Evolutionary conservation across 2,797 vertebrate genomes (phyloP).

Genomic region (Pipistrellus pygmaeus): DNA sequence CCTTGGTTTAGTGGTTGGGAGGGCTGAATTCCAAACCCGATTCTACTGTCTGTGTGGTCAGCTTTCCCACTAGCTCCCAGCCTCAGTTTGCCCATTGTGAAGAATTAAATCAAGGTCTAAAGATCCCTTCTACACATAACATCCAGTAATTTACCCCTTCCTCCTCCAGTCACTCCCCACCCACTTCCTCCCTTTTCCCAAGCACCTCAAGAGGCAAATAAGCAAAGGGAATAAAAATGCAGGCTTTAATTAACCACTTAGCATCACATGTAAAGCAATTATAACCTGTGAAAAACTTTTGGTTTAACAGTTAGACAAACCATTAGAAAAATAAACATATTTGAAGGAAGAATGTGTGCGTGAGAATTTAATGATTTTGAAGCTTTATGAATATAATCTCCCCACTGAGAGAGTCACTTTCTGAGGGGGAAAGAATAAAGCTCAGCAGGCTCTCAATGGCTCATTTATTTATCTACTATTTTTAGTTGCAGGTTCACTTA

Average conservation of each 20-base stretch:
- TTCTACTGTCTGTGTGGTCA: not conserved
- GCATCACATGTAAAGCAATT: not conserved
- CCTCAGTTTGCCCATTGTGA: not conserved
- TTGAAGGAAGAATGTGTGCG: not conserved
- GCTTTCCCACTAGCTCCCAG: not conserved
- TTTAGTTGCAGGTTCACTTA: constrained; percentile 62
- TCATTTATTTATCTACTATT: constrained; percentile 69
- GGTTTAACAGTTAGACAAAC: not conserved
- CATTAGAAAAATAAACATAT: not conserved
- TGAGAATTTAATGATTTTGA: constrained; percentile 56
- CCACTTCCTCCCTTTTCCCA: not conserved
- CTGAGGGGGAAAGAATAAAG: not conserved
- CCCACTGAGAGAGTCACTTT: constrained; percentile 38
- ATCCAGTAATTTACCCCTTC: not conserved
- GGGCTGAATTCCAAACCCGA: not conserved
- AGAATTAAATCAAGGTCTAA: not conserved
- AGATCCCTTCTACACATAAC: not conserved
- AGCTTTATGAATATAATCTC: constrained; percentile 31
- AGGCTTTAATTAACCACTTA: not conserved
- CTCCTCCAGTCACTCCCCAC: not conserved
- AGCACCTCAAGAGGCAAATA: not conserved
- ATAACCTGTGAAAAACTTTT: constrained; percentile 1
- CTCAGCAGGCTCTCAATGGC: not conserved
- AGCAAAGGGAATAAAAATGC: not conserved
- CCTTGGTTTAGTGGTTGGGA: not conserved